Percentiles rank a stretch among this genome's conserved stretches.
phyloP scores from a whole-genome alignment of 2,797 vertebrate genomes.

The Alectoris magna region DNA sequence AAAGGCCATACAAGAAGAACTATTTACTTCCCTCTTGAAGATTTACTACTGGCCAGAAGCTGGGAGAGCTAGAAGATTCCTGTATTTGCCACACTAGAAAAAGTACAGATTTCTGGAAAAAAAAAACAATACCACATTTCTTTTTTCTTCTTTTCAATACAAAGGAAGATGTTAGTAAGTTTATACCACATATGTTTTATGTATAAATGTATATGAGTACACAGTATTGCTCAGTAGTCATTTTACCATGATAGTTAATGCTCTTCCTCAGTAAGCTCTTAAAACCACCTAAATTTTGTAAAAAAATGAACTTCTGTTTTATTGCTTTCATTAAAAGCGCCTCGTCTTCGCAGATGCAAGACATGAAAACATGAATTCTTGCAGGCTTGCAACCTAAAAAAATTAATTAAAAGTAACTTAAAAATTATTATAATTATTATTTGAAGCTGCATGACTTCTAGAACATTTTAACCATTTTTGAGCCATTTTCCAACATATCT shows the following conservation, averaged over 20 bases:
- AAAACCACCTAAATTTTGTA: not conserved
- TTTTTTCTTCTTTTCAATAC: not conserved
- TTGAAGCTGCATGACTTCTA: not conserved
- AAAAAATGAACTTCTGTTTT: not conserved
- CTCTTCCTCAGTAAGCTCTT: not conserved
- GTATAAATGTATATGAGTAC: not conserved
- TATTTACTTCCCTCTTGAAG: not conserved
- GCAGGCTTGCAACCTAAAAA: not conserved
- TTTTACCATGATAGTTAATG: not conserved
- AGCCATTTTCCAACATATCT: not conserved
- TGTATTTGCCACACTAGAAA: not conserved
- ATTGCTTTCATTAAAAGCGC: not conserved
- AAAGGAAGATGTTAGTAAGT: not conserved
- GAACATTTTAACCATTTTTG: not conserved
- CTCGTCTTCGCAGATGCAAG: not conserved
- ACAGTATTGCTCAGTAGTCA: not conserved
- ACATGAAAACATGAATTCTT: not conserved
- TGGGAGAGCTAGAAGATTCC: not conserved
- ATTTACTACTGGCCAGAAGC: not conserved
- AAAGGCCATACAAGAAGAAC: not conserved
- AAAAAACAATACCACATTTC: not conserved
- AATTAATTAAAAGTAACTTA: not conserved
- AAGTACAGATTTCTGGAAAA: constrained; percentile 7
- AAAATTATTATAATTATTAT: not conserved
- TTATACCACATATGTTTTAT: not conserved